These are phyloP conservation scores for Tenrec ecaudatus DNA, from an alignment of 2,113 vertebrate species.

Conservation along the genomic window DNA sequence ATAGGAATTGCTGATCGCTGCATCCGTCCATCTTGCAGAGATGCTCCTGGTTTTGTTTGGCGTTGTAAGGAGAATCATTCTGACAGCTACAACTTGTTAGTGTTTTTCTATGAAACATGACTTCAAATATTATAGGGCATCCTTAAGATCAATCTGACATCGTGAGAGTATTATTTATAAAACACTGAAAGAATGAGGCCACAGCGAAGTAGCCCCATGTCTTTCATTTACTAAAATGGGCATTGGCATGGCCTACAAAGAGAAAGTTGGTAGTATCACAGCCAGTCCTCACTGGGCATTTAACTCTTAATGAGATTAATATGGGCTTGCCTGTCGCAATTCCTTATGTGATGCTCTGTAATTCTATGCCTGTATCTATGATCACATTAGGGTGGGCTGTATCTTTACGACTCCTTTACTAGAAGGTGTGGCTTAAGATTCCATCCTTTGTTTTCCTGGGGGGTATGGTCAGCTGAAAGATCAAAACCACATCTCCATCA, in stretches of 20 bases:
- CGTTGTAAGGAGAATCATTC: slow-evolving; percentile 9
- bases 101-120: background rate
- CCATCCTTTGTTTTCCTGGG: too few relatives aligned
- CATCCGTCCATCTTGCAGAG: background rate
- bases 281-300: background rate
- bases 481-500: too few relatives aligned
- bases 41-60: background rate
- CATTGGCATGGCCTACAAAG: slow-evolving; percentile 13
- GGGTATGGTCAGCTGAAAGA: too few relatives aligned
- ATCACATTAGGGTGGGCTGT: too few relatives aligned
- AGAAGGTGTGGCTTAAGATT: too few relatives aligned
- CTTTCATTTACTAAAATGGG: slow-evolving; percentile 43
- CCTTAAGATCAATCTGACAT: slow-evolving; percentile 47
- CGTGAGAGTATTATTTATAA: slow-evolving; percentile 51
- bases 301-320: too few relatives aligned
- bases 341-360: too few relatives aligned
- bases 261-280: background rate
- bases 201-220: slow-evolving; percentile 20
- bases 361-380: too few relatives aligned
- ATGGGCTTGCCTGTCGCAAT: too few relatives aligned
- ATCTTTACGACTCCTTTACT: too few relatives aligned
- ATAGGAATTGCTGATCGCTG: background rate
- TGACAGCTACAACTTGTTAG: slow-evolving; percentile 56
- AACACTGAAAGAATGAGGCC: slow-evolving; percentile 73
- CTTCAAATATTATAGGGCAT: slow-evolving; percentile 14